Evolutionary conservation across 2,888 invertebrate genomes (phyloP), one percentile per base, ranked within the genome.

Genomic region (Cephalotes varians): DNA sequence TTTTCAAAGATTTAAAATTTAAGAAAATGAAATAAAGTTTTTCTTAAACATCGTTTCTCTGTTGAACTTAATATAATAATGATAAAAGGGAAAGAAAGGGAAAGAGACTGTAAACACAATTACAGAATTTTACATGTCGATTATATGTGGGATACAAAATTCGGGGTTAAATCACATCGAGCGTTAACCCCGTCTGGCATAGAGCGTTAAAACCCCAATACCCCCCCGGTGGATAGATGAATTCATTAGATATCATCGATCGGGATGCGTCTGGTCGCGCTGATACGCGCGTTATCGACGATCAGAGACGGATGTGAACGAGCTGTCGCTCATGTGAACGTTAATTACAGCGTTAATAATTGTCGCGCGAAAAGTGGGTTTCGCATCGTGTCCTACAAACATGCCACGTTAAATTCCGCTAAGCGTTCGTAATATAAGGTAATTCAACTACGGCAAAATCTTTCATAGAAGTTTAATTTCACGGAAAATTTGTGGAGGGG

Each of bases 401-500:
- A 28, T 44, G 56, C 56, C 77, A 37, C 34, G 44, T 56, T n/a
- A 79, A 69, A 69, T 79, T 79, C 34, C 71, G 71, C 18, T 34
- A 56, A 69, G 28, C 44, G 47, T 40, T 56, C 56, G 31, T 69
- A 56, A 79, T 58, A 47, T 56, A 79, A 69, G 76, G 76, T 82
- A 86, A 87, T 87, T 74, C 79, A 87, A 86, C 84, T 87, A 84
- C 28, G 80, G 60, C 76, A 81, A 65, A 69, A 87, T 86, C 76
- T 88, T 86, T 86, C 58, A 58, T 69, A 60, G 64, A 86, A 87
- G 84, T 88, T 87, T 88, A 82, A 87, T 88, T 86, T 83, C 58
- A 49, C 31, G 69, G 44, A 54, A 67, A 21, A 40, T 12, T 54
- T 58, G 18, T 21, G 12, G 34, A 47, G 34, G 40, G 25, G 34